Evolutionary conservation across 1,140 invertebrate species (phyloP).

Genomic region (Procambarus virginalis): DNA sequence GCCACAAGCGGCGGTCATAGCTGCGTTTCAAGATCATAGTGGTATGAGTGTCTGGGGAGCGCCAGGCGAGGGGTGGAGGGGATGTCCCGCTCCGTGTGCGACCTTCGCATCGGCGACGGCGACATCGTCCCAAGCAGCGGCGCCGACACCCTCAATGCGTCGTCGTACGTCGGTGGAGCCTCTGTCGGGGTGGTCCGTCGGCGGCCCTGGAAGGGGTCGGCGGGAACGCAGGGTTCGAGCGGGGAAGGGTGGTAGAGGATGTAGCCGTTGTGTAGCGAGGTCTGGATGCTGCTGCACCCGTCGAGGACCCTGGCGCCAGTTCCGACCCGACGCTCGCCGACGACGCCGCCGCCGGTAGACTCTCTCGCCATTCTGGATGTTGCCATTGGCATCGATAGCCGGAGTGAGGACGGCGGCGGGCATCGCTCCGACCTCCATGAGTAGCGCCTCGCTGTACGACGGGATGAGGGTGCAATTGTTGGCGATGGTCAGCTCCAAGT

Average conservation of each 20-base stretch:
- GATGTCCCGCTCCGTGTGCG: slow-evolving; percentile 72
- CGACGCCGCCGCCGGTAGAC: slow-evolving; percentile 49
- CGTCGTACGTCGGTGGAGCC: slow-evolving; percentile 72
- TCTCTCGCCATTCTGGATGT: slow-evolving; percentile 46
- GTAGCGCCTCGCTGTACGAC: slow-evolving; percentile 81
- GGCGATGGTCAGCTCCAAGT: slow-evolving; percentile 80
- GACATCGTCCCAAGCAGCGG: slow-evolving; percentile 68
- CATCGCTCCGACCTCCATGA: slow-evolving; percentile 77
- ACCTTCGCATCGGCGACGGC: slow-evolving; percentile 66
- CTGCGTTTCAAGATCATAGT: slow-evolving; percentile 65
- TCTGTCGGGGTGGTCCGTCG: slow-evolving; percentile 56
- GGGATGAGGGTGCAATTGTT: slow-evolving; percentile 81
- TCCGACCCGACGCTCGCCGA: slow-evolving; percentile 49
- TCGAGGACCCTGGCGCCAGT: slow-evolving; percentile 8
- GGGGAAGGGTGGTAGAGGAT: slow-evolving; percentile 71
- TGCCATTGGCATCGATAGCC: slow-evolving; percentile 56
- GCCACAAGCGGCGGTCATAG: slow-evolving; percentile 55
- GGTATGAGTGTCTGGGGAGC: slow-evolving; percentile 64
- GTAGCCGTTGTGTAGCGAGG: slow-evolving; percentile 71
- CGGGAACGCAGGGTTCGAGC: slow-evolving; percentile 46
- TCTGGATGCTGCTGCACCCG: slow-evolving; percentile 44
- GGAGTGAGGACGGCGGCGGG: slow-evolving; percentile 10
- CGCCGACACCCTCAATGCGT: slow-evolving; percentile 72
- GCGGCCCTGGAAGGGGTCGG: slow-evolving; percentile 53
- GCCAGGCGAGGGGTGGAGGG: slow-evolving; percentile 56